Conservation (phyloP, 2,113 vertebrate genomes). For the Bungarus multicinctus region DNA sequence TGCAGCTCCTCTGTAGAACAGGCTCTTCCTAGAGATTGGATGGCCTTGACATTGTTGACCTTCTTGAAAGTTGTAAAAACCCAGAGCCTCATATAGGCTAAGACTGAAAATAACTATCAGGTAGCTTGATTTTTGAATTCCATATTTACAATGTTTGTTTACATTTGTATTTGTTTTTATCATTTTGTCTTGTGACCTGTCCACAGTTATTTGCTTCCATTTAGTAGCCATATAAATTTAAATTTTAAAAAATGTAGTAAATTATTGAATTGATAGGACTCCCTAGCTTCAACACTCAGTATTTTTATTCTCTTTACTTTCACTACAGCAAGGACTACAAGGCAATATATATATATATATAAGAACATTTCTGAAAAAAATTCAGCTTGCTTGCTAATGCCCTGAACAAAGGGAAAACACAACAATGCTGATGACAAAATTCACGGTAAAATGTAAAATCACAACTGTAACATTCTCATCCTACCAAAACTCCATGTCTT, state of each 20-base stretch:
- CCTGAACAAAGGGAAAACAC: background rate
- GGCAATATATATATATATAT: background rate
- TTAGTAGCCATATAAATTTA: background rate
- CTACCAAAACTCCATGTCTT: background rate
- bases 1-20: background rate
- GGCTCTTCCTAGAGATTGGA: background rate
- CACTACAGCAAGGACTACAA: background rate
- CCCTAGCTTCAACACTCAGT: background rate
- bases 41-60: background rate
- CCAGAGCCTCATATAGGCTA: background rate
- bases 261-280: background rate
- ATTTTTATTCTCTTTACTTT: background rate
- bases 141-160: background rate
- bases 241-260: background rate
- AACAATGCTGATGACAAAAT: background rate
- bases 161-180: background rate
- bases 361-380: background rate
- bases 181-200: background rate
- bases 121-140: background rate
- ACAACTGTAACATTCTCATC: background rate
- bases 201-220: background rate
- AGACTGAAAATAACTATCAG: background rate
- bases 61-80: background rate
- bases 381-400: background rate
- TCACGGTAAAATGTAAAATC: background rate